Base-by-base conservation (phyloP, 2,113 vertebrate species). In the Neodon shergylaensis region DNA sequence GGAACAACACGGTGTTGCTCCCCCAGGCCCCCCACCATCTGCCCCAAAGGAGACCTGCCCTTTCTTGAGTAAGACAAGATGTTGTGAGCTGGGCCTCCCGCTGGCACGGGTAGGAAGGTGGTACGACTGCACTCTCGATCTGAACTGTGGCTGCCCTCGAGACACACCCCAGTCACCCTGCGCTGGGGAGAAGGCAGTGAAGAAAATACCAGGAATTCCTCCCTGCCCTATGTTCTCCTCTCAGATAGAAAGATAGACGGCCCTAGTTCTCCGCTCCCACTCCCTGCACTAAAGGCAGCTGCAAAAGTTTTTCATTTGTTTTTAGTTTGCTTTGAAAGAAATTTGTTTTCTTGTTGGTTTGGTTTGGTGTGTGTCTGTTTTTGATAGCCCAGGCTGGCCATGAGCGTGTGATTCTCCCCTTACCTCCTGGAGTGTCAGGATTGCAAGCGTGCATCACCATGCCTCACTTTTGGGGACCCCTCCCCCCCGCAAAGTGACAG, bases 151-250 rank as follows among this genome's bases (percentile, higher is more conserved):
- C 79, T 90, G 88, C 81, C 81, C 68, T 92, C 39, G 1, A 92
- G 84, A 76, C 94, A 52, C 94, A 89, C 97, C 97, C 91, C 16
- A 74, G 84, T 91, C 92, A 92, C 96, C 58, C 95, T 96, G 96
- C 77, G 79, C 76, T 22, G 33, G n/a, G 16, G 63, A 19, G 58
- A 92, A 68, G 83, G 70, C 0, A 2, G 74, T 17, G 36, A 72
- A 72, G 49, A 84, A 96, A 95, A 96, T 96, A 52, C 95, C 77
- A 3, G 13, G 77, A 78, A 95, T 95, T 92, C 95, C 79, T 42
- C 66, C 42, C 24, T 85, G 70, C 74, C 94, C 68, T 49, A 4
- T 17, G 24, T 87, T n/a, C 66, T 44, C 52, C 72, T n/a, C 81
- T 47, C 16, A 39, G 28, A 36, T 22, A 28, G 84, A 44, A 44